phyloP scores from a whole-genome alignment of 2,888 invertebrate genomes.

The Lycocerus yunnanus region DNA sequence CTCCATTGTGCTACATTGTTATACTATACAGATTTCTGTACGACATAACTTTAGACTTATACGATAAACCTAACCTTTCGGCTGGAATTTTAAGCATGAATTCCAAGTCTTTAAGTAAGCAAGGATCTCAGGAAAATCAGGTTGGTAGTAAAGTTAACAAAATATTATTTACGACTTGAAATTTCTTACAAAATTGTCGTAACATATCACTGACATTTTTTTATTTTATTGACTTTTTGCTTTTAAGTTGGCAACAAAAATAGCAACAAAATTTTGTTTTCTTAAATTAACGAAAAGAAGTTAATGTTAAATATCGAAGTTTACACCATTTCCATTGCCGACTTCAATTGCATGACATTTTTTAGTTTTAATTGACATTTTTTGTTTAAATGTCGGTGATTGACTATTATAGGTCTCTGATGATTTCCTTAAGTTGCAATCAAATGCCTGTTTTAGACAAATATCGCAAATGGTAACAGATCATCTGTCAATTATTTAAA shows the following conservation, averaged over 20 bases:
- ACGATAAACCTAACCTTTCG: conserved; percentile 83
- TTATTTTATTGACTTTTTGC: background rate
- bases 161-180: background rate
- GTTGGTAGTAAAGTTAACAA: conserved; percentile 50
- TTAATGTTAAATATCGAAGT: too few relatives aligned
- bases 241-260: background rate
- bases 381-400: background rate
- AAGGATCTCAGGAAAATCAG: conserved; percentile 63
- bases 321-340: too few relatives aligned
- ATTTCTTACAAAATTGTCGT: background rate
- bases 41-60: conserved; percentile 93
- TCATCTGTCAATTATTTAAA: conserved; percentile 75
- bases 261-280: too few relatives aligned
- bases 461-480: conserved; percentile 50
- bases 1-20: conserved; percentile 80
- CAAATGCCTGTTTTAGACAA: conserved; percentile 21
- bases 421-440: background rate
- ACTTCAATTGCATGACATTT: too few relatives aligned
- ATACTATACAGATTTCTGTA: conserved; percentile 87
- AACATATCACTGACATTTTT: background rate
- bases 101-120: conserved; percentile 67
- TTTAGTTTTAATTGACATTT: background rate
- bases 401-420: background rate
- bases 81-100: conserved; percentile 67
- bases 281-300: too few relatives aligned